Conservation (phyloP, 2,113 vertebrate genomes). For the Zosterops pallidus region DNA sequence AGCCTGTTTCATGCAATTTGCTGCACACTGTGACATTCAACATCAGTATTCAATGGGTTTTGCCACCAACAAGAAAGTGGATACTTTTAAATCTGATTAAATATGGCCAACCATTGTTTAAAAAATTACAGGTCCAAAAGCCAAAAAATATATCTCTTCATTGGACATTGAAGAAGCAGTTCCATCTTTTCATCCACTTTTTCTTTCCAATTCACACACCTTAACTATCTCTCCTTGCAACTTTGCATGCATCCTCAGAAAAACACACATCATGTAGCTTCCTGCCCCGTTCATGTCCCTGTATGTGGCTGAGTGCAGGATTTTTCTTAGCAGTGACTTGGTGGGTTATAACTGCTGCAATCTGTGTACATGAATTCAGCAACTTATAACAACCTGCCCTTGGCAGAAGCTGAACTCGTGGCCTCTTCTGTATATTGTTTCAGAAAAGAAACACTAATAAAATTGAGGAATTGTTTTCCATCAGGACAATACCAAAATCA, state of each 20-base stretch:
- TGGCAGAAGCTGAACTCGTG: not conserved
- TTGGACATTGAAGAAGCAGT: not conserved
- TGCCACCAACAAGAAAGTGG: not conserved
- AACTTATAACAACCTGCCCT: not conserved
- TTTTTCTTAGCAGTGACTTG: not conserved
- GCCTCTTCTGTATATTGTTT: not conserved
- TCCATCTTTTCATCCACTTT: not conserved
- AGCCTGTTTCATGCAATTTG: not conserved
- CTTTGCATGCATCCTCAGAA: not conserved
- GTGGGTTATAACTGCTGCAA: not conserved
- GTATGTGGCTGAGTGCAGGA: not conserved
- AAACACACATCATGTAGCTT: not conserved
- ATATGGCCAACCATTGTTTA: not conserved
- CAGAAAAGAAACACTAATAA: not conserved
- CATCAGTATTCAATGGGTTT: not conserved
- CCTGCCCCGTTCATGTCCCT: not conserved
- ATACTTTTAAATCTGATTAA: not conserved
- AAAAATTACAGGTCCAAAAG: not conserved
- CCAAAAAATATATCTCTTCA: not conserved
- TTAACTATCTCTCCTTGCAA: not conserved
- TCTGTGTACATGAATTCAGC: fast-evolving
- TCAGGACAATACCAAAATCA: not conserved
- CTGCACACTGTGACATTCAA: not conserved
- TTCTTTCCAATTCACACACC: not conserved
- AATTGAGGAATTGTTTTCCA: not conserved